Conservation (phyloP, 2,888 invertebrate species). For the Ectemnius cavifrons region DNA sequence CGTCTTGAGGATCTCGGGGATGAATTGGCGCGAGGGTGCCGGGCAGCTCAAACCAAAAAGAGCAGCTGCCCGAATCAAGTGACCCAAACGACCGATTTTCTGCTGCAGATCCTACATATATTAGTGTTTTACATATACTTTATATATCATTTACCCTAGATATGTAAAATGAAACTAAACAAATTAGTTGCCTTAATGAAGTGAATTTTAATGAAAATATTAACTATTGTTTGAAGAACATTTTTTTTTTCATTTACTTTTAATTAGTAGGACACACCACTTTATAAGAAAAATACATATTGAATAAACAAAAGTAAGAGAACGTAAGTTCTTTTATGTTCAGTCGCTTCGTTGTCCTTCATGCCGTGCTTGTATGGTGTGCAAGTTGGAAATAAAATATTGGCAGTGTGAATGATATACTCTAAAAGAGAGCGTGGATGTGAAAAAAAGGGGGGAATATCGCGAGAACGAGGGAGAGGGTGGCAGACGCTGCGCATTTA, state of each 20-base stretch:
- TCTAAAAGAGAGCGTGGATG: conserved; percentile 34
- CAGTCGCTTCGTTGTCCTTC: conserved; percentile 60
- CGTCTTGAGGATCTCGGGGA: conserved; percentile 6
- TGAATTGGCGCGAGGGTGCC: conserved; percentile 6
- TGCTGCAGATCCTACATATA: conserved; percentile 46
- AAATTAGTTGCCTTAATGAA: conserved; percentile 76
- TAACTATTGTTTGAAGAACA: conserved; percentile 67
- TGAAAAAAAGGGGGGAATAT: conserved; percentile 34
- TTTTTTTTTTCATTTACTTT: conserved; percentile 64
- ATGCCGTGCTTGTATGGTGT: conserved; percentile 54
- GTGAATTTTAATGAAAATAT: conserved; percentile 66
- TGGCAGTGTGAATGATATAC: conserved; percentile 45
- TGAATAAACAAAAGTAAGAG: conserved; percentile 67
- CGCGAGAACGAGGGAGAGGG: conserved; percentile 57
- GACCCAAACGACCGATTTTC: neutral
- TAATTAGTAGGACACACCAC: conserved; percentile 68
- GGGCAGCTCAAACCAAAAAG: neutral
- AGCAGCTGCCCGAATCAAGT: neutral
- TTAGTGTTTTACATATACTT: conserved; percentile 78
- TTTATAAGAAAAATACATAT: conserved; percentile 70
- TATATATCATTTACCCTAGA: conserved; percentile 76
- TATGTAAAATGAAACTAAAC: conserved; percentile 71
- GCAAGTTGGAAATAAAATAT: conserved; percentile 43
- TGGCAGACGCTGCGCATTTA: conserved; percentile 71
- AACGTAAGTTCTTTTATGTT: conserved; percentile 55